A percentile compares a stretch with the other conserved stretches of the same genome.
Conservation (phyloP, 1,140 invertebrate genomes). For the Pachypsylla venusta region DNA sequence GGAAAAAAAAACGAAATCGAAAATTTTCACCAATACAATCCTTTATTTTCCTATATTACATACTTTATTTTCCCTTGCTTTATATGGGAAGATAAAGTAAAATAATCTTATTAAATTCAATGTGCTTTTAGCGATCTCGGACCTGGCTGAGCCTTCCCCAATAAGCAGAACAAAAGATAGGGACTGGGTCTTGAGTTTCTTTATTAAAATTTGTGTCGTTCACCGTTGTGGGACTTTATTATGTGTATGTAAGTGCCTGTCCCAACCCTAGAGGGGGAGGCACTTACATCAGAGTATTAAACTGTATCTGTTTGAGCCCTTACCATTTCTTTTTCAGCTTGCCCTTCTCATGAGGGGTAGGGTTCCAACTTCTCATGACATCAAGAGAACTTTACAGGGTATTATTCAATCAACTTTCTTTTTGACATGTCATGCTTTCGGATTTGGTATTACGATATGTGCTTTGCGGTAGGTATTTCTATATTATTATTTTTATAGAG, state of each 20-base stretch:
- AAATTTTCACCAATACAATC: too few relatives aligned
- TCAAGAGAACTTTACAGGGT: slow-evolving; percentile 45
- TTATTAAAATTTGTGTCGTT: too few relatives aligned
- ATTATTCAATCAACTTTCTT: slow-evolving; percentile 61
- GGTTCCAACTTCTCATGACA: slow-evolving; percentile 42
- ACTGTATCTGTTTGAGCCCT: slow-evolving; percentile 14
- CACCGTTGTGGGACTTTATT: too few relatives aligned
- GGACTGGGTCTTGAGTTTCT: too few relatives aligned
- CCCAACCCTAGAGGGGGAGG: background rate
- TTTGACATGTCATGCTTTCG: slow-evolving; percentile 53
- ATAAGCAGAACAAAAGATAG: too few relatives aligned
- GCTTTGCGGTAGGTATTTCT: slow-evolving; percentile 35
- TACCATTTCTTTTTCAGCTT: slow-evolving; percentile 36
- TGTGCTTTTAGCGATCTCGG: too few relatives aligned
- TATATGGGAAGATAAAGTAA: too few relatives aligned
- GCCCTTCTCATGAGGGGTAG: slow-evolving; percentile 50
- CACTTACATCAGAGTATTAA: background rate
- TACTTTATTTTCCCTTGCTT: too few relatives aligned
- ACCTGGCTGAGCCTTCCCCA: too few relatives aligned
- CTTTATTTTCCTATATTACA: too few relatives aligned
- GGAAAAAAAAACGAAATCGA: too few relatives aligned
- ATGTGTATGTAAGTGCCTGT: background rate
- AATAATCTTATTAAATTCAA: too few relatives aligned
- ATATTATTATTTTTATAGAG: background rate
- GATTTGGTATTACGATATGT: slow-evolving; percentile 55